Evolutionary conservation across 2,113 vertebrate genomes (phyloP), one percentile per base, ranked within the genome.

Genomic region (Xenotilapia leptura): DNA sequence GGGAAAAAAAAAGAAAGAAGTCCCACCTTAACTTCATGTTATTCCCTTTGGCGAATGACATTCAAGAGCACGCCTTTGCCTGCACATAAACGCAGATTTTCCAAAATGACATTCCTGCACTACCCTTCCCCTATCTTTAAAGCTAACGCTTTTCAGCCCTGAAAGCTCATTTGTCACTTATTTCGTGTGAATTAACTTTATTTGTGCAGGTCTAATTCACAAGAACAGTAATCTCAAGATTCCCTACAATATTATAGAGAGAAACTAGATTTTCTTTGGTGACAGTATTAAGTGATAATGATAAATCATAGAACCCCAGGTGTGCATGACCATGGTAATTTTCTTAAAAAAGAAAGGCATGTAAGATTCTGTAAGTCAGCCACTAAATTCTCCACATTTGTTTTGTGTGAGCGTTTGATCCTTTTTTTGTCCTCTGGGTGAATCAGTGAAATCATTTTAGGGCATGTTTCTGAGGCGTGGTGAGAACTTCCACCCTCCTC

Each of bases 21-120:
- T 84, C 83, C 68, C 83, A 91, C 84, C 83, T 92, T 82, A 26
- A 23, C 49, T 21, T 88, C 13, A 10, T 19, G 13, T 21, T 88
- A 7, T 87, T 80, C 87, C 90, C 85, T 21, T 5, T 40, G 88
- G 89, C 89, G 3, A 70, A 80, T 36, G 12, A 31, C 62, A 84
- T 28, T 83, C 6, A 79, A 42, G 68, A 88, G 87, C 89, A 91
- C 68, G 51, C 89, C 90, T 77, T 92, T 87, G 75, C 84, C 42
- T 92, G 86, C 23, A 40, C 38, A 42, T 21, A 56, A 51, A 47
- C 17, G 15, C 15, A 82, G 54, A 13, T 89, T 53, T 60, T 84
- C 88, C 83, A 91, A 79, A 79, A 77, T 3, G 53, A 17, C 92
- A 94, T 95, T 93, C 92, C 90, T 77, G 19, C 3, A 6, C 70